phyloP scores from a whole-genome alignment of 2,113 vertebrate species.

The Hypanus sabinus region DNA sequence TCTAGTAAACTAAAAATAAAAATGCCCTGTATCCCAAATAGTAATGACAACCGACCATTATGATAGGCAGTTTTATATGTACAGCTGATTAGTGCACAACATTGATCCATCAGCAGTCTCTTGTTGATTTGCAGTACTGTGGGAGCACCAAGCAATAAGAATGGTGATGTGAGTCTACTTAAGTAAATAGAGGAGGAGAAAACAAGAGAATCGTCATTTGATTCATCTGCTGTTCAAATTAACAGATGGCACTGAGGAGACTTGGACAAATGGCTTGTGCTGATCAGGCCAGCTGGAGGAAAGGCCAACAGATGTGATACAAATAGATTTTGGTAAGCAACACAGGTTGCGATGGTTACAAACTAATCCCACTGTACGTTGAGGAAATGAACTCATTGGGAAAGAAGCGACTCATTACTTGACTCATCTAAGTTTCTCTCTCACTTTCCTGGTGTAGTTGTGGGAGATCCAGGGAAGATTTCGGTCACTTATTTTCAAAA shows the following conservation, averaged over 20 bases:
- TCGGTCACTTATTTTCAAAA: background rate
- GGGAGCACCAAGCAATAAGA: background rate
- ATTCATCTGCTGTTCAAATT: background rate
- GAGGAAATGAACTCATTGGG: background rate
- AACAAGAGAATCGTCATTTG: background rate
- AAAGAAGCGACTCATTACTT: background rate
- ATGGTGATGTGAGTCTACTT: background rate
- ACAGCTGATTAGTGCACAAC: background rate
- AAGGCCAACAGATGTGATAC: background rate
- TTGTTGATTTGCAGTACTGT: background rate
- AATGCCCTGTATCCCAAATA: background rate
- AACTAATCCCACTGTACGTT: background rate
- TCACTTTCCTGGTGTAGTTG: background rate
- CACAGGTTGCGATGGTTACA: background rate
- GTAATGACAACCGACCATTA: background rate
- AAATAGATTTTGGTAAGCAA: background rate
- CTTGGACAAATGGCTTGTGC: background rate
- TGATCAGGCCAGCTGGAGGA: background rate
- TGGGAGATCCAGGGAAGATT: background rate
- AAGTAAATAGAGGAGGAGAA: background rate
- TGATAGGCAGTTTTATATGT: background rate
- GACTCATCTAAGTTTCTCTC: background rate
- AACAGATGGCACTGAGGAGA: background rate
- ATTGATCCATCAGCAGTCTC: too few species aligned
- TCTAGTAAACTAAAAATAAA: background rate